phyloP scores from a whole-genome alignment of 2,888 invertebrate species.

The Magallana nippona region DNA sequence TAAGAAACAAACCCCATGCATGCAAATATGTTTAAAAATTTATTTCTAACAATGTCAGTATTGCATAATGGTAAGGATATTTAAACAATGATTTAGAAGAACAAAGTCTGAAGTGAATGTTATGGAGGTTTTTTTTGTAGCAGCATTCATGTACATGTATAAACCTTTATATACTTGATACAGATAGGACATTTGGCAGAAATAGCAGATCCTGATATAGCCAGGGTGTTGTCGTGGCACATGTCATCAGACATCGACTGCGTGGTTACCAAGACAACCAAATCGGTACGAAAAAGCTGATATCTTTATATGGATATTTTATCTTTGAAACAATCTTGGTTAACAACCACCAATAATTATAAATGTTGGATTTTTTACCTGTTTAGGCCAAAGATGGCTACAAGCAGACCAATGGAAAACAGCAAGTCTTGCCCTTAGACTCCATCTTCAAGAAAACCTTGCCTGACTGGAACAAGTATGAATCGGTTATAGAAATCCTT shows the following conservation, averaged over 20 bases:
- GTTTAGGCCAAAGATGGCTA: constrained; percentile 77
- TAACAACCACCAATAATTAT: background rate
- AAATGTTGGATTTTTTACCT: constrained; percentile 18
- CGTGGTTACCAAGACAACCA: constrained; percentile 77
- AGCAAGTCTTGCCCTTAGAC: constrained; percentile 79
- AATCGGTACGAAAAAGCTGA: constrained; percentile 67
- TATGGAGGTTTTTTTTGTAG: background rate
- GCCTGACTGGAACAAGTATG: constrained; percentile 79
- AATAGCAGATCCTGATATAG: constrained; percentile 74
- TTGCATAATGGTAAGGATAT: background rate
- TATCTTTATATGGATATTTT: no score
- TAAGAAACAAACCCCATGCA: no score
- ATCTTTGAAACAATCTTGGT: background rate
- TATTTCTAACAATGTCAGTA: no score
- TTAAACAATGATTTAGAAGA: background rate
- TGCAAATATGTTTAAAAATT: no score
- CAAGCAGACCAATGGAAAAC: constrained; percentile 75
- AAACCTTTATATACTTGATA: constrained; percentile 46
- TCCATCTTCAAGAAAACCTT: constrained; percentile 78
- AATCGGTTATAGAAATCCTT: no score
- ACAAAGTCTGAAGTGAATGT: background rate
- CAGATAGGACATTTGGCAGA: constrained; percentile 78
- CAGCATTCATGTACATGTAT: background rate
- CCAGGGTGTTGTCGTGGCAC: constrained; percentile 79
- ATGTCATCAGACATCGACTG: constrained; percentile 81